A percentile compares a stretch with the other conserved stretches of the same genome.
Evolutionary conservation across 2,113 vertebrate genomes (phyloP).

Genomic region (Proterorhinus semilunaris): DNA sequence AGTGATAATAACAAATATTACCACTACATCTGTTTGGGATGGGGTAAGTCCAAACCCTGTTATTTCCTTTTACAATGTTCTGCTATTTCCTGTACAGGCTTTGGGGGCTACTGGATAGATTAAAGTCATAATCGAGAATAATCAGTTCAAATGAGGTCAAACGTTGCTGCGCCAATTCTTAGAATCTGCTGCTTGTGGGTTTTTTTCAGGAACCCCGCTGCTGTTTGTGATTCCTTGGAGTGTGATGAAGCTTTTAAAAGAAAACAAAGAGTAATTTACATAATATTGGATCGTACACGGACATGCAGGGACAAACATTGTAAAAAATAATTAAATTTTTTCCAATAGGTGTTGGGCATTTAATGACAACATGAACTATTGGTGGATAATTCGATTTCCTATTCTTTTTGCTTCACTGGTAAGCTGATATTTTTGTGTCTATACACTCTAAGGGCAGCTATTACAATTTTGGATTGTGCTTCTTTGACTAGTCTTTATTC

Average conservation of each 20-base stretch:
- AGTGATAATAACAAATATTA: constrained; percentile 80
- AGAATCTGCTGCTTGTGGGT: background rate
- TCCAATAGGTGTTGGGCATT: constrained; percentile 80
- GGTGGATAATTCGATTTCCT: constrained; percentile 86
- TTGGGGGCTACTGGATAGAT: too few relatives aligned
- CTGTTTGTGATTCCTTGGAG: constrained; percentile 82
- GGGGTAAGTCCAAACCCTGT: constrained; percentile 72
- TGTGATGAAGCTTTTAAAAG: constrained; percentile 77
- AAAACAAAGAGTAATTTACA: constrained; percentile 80
- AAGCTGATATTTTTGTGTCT: constrained; percentile 15
- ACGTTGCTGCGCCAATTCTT: background rate
- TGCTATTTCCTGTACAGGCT: too few relatives aligned
- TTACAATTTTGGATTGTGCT: too few relatives aligned
- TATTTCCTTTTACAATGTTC: background rate
- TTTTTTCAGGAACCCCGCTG: constrained; percentile 76
- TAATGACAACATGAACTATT: constrained; percentile 85
- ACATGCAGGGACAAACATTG: background rate
- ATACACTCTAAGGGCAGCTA: too few relatives aligned
- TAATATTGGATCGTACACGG: background rate
- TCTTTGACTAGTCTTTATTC: too few relatives aligned
- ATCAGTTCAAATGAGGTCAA: too few relatives aligned
- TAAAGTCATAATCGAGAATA: too few relatives aligned
- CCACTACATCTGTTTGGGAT: constrained; percentile 82
- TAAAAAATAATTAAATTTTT: background rate
- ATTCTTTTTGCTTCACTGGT: constrained; percentile 82